Evolutionary conservation across 2,797 vertebrate genomes (phyloP), one percentile per base, ranked within the genome.

Genomic region (Linurgus olivaceus): DNA sequence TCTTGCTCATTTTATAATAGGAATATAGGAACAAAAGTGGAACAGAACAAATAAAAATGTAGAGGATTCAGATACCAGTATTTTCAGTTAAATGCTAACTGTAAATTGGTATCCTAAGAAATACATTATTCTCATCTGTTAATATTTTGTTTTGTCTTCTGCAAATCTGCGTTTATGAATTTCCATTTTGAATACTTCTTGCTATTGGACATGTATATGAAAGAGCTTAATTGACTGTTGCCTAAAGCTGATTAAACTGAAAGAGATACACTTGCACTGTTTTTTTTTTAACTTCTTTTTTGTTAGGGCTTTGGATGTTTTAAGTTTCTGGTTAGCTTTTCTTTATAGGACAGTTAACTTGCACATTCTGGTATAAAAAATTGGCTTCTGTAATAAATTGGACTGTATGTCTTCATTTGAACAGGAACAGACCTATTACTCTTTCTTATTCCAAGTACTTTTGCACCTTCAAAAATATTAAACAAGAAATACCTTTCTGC

Each of bases 401-500:
- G 88, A n/a, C 86, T 72, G 14, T 83, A 66, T 84, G 44, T 57
- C 90, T 97, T 91, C 55, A 52, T 88, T 82, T 94, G 84, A 93
- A 63, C 75, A 86, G 79, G 73, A 93, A 59, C 70, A 83, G 62
- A 35, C 86, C 83, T 86, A 78, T 29, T 86, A 81, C 19, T 93
- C 70, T 93, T 95, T 86, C 51, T 88, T 86, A 93, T 94, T 96
- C 76, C 67, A 68, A 80, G 67, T 95, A 93, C 92, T 75, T 52
- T 90, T 82, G 47, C 86, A 94, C 82, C 74, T 84, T 95, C 91
- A 96, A 95, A 96, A 97, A 89, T 90, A 90, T 88, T 94, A 94
- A 96, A 97, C 94, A 96, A 96, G 97, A 96, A 97, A 95, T 96
- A 94, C 95, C 97, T 97, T 96, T 95, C 91, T 94, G 86, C 73